Conservation (phyloP, 2,113 vertebrate species). For the Coryphaenoides rupestris region DNA sequence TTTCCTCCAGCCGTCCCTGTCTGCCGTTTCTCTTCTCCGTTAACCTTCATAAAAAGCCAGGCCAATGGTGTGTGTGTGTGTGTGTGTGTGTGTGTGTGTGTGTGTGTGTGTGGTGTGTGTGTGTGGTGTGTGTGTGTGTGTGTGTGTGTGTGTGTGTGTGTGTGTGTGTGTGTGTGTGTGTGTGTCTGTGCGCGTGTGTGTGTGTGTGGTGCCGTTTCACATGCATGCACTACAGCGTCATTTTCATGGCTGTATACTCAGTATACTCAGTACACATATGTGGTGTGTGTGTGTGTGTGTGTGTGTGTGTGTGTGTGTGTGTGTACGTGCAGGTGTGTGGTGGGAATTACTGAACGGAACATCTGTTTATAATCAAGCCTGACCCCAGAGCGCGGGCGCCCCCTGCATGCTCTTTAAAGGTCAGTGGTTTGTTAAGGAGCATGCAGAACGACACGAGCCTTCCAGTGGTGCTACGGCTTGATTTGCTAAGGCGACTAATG, state of each 20-base stretch:
- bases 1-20: too few species aligned
- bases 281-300: conserved; percentile 2
- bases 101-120: neutral
- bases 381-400: too few species aligned
- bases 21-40: too few species aligned
- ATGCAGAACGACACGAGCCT: too few species aligned
- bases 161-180: neutral
- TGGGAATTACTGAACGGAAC: neutral
- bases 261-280: neutral
- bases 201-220: neutral
- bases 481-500: too few species aligned
- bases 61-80: neutral
- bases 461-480: too few species aligned
- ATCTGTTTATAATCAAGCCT: too few species aligned
- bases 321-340: neutral
- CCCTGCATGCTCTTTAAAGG: neutral
- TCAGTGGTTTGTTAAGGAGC: too few species aligned
- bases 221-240: too few species aligned
- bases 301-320: neutral
- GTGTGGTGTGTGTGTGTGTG: neutral
- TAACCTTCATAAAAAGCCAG: too few species aligned
- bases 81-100: too few species aligned
- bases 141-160: neutral
- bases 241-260: too few species aligned
- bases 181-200: neutral